Evolutionary conservation across 2,888 invertebrate species (phyloP).

Genomic region (Lithophane ornitopus): DNA sequence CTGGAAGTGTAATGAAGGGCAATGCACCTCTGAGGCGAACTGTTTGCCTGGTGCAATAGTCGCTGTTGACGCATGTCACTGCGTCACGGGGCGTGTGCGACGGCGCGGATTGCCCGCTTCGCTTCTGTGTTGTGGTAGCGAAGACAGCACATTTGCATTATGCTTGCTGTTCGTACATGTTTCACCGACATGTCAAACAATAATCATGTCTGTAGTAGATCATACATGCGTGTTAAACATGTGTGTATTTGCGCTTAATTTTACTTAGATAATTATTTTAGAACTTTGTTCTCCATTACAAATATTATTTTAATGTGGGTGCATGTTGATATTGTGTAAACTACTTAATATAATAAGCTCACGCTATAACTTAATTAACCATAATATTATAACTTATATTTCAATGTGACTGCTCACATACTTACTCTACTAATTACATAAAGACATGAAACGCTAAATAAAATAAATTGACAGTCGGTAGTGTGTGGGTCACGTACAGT

Average conservation of each 20-base stretch:
- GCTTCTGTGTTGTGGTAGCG: conserved; percentile 58
- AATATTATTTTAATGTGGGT: conserved; percentile 5
- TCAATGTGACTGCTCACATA: conserved; percentile 5
- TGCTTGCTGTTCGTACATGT: conserved; percentile 12
- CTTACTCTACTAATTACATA: conserved; percentile 23
- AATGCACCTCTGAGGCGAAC: conserved; percentile 77
- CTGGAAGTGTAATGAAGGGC: conserved; percentile 62
- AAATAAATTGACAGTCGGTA: conserved; percentile 38
- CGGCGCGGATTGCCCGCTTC: conserved; percentile 60
- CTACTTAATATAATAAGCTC: not conserved
- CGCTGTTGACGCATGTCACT: conserved; percentile 89
- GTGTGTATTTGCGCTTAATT: conserved; percentile 32
- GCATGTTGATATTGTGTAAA: not conserved
- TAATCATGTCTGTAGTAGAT: conserved; percentile 41
- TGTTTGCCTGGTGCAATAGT: conserved; percentile 84
- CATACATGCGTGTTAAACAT: conserved; percentile 18
- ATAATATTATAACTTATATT: conserved; percentile 7
- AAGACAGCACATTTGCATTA: conserved; percentile 52
- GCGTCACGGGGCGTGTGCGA: conserved; percentile 86
- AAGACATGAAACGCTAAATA: conserved; percentile 23
- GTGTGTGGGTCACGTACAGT: conserved; percentile 71
- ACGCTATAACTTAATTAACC: conserved; percentile 30
- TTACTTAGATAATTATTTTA: conserved; percentile 9
- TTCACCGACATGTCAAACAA: conserved; percentile 31
- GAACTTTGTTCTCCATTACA: not conserved